A percentile compares a stretch with the other conserved stretches of the same genome.
These are phyloP conservation scores for Dreissena rostriformis DNA, from an alignment of 1,140 invertebrate genomes.

Conservation along the genomic window DNA sequence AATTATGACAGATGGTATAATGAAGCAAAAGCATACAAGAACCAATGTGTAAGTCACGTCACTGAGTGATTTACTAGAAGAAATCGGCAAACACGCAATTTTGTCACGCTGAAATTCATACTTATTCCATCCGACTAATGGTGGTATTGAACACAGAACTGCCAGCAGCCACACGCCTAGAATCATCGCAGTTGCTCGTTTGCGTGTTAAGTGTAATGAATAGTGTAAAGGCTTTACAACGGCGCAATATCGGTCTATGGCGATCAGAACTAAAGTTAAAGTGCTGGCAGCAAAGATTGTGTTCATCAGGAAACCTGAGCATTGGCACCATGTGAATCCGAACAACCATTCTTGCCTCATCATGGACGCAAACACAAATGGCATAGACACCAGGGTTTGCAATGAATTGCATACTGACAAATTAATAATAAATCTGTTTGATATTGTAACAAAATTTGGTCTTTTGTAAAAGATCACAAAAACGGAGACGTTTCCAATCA, in stretches of 20 bases:
- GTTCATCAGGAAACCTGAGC: slow-evolving; percentile 83
- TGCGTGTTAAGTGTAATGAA: slow-evolving; percentile 87
- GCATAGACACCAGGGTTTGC: slow-evolving; percentile 85
- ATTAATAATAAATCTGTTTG: slow-evolving; percentile 88
- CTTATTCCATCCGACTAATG: slow-evolving; percentile 76
- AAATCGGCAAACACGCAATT: slow-evolving; percentile 75
- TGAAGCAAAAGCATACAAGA: slow-evolving; percentile 81
- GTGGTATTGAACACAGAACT: slow-evolving; percentile 72
- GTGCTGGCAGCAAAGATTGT: slow-evolving; percentile 84
- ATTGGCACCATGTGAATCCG: slow-evolving; percentile 80
- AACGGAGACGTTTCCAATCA: slow-evolving; percentile 83
- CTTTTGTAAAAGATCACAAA: slow-evolving; percentile 84
- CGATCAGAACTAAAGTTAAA: slow-evolving; percentile 90
- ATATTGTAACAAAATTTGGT: slow-evolving; percentile 84
- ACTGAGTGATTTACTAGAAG: slow-evolving; percentile 59
- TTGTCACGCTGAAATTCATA: slow-evolving; percentile 76
- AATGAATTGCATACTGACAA: slow-evolving; percentile 86
- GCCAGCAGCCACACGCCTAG: slow-evolving; percentile 84
- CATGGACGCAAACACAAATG: slow-evolving; percentile 82
- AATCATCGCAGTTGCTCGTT: slow-evolving; percentile 87
- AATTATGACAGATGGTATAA: slow-evolving; percentile 86
- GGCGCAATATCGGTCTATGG: slow-evolving; percentile 92
- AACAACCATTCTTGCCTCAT: slow-evolving; percentile 77
- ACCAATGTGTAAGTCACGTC: slow-evolving; percentile 75
- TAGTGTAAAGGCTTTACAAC: slow-evolving; percentile 82